Base-by-base conservation (phyloP, 2,797 vertebrate genomes). In the Acomys russatus region DNA sequence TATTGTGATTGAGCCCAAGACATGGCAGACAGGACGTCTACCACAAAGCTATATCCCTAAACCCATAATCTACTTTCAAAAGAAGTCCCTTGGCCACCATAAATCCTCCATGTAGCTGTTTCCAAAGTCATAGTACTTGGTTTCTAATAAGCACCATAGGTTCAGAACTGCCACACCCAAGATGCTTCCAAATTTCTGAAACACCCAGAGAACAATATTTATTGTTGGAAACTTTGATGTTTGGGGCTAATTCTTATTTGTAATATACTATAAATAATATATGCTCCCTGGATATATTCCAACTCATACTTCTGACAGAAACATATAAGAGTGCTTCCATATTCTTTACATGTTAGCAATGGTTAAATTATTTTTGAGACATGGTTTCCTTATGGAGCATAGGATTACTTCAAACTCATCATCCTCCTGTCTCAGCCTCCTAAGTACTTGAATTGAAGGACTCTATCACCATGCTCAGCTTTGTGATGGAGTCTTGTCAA, bases 181-280 rank as follows among this genome's bases (percentile, higher is more conserved):
- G 11, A 8, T n/a, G 28, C 28, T 83, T 30, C 23, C 28, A 94
- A 64, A 70, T 59, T 86, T 90, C 35, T 88, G 59, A 91, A 38
- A 12, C 20, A 88, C 54, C 49, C 71, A 73, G 35, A 70, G 54
- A 96, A 91, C 6, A 83, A 74, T 92, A 76, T n/a, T 74, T 79
- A 6, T 28, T 78, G 0, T 79, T 92, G 59, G 77, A 94, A 87
- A 35, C 22, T 30, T 94, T 70, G 59, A 20, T 17, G 14, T 92
- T 68, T 49, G 23, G 64, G 38, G 8, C 18, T 71, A 77, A 59
- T 78, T 82, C 86, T 97, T 74, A 71, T 33, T 9, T 44, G 35
- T 18, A 77, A 9, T 80, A 54, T 17, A 44, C 89, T 77, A 88
- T 73, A 88, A 28, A 28, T 63, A 71, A 51, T 86, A 86, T 7